Base-by-base conservation (phyloP, 1,140 invertebrate genomes). In the Vanessa atalanta region DNA sequence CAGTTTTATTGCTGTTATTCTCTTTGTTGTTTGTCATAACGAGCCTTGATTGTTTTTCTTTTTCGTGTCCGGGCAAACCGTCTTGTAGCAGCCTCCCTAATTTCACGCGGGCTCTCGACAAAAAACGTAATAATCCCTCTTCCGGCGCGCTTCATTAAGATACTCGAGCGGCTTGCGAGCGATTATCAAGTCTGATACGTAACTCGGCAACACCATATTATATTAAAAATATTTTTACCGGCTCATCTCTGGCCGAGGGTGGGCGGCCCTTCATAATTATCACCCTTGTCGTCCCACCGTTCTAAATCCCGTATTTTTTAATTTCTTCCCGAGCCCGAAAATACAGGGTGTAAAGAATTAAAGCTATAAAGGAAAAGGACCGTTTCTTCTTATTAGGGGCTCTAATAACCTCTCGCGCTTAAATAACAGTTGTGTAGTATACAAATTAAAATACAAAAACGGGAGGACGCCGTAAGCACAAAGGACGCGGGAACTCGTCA, bases 41-140 rank as follows among this genome's bases (percentile, higher is more conserved):
- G 83, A 79, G 81, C 76, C 79, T 77, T 85, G 86, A 88, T 91
- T 89, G 84, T 88, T 88, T 89, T 88, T 87, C 82, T 87, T 88
- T 85, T 80, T 80, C 78, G 70, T 77, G 77, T 79, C 70, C 73
- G 63, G 20, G 66, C 65, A 66, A 77, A 73, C 73, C 78, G 75
- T 81, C 76, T 76, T 79, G 72, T 72, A 81, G 78, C 78, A 81
- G 78, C 79, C 66, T 73, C 60, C 71, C 71, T 66, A 76, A 67
- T 76, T 79, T 77, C 77, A 76, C 74, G 76, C 67, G 80, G 78
- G 80, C 76, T 72, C 76, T 85, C 77, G 85, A 83, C 87, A 88
- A 89, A 89, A 89, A 89, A 87, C 78, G 82, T 86, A 87, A 86
- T 87, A 88, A 89, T 87, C 84, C 75, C 81, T 85, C 84, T 83